A percentile compares a stretch with the other conserved stretches of the same genome.
Evolutionary conservation across 37 sponge, comb jelly and placozoan genomes (phyloP).

Genomic region (Diacarnus erythraeanus): DNA sequence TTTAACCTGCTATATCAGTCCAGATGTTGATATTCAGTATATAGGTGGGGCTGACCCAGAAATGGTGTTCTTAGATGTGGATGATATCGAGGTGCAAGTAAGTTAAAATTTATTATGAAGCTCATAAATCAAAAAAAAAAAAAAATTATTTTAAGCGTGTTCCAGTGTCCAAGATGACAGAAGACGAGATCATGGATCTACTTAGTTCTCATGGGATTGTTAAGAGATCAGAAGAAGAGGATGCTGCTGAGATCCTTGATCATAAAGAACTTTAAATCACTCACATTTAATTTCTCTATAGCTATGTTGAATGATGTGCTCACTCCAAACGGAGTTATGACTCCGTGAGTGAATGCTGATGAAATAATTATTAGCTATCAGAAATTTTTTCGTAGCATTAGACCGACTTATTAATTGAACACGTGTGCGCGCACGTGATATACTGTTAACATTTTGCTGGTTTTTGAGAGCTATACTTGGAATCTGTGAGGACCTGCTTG

Average conservation of each 20-base stretch:
- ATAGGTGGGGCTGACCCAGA: conserved; percentile 79
- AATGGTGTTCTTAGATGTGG: conserved; percentile 56
- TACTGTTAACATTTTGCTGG: no score
- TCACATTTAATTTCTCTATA: not conserved
- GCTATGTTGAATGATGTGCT: not conserved
- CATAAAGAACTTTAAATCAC: not conserved
- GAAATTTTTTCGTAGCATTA: not conserved
- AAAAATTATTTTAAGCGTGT: conserved; percentile 32
- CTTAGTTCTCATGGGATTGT: conserved; percentile 28
- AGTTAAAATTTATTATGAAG: no score
- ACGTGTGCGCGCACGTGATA: no score
- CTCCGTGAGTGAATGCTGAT: not conserved
- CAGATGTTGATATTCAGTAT: conserved; percentile 75
- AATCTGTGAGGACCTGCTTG: not conserved
- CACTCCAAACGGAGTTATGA: not conserved
- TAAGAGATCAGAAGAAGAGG: conserved; percentile 20
- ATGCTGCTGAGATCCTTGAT: not conserved
- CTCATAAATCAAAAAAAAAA: no score
- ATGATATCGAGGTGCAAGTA: conserved; percentile 55
- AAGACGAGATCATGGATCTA: conserved; percentile 52
- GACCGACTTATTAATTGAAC: no score
- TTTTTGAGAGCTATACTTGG: not conserved
- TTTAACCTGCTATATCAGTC: conserved; percentile 22
- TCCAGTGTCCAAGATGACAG: conserved; percentile 36
- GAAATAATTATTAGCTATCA: not conserved